These are phyloP conservation scores for Hyperoplus lanceolatus DNA, from an alignment of 2,797 vertebrate genomes.

Conservation along the genomic window DNA sequence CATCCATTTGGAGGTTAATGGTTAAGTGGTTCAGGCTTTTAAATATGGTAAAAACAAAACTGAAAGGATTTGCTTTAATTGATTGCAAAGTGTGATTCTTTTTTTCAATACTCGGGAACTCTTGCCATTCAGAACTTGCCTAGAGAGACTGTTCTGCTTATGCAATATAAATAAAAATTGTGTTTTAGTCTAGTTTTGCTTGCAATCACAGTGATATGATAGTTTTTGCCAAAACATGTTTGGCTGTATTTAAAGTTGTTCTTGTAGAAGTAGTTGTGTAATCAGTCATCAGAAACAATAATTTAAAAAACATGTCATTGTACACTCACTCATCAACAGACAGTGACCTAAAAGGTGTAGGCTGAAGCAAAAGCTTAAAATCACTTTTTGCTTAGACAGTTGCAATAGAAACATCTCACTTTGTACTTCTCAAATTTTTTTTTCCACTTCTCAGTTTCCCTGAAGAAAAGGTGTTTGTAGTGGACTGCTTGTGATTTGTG, in stretches of 20 bases:
- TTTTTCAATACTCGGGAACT: slow-evolving; percentile 67
- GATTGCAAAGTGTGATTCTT: slow-evolving; percentile 83
- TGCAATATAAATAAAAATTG: slow-evolving; percentile 61
- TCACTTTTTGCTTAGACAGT: slow-evolving; percentile 26
- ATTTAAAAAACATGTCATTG: too few species aligned
- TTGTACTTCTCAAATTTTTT: slow-evolving; percentile 4
- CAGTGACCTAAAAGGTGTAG: too few species aligned
- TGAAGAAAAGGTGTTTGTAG: slow-evolving; percentile 24
- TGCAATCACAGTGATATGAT: slow-evolving; percentile 53
- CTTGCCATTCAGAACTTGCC: slow-evolving; percentile 69
- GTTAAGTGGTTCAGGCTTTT: slow-evolving; percentile 89
- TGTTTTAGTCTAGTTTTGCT: slow-evolving; percentile 55
- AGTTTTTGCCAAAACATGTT: slow-evolving; percentile 65
- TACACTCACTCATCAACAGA: too few species aligned
- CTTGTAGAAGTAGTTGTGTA: slow-evolving; percentile 40
- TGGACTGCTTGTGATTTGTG: slow-evolving; percentile 65
- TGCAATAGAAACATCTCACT: slow-evolving; percentile 15
- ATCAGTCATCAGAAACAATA: too few species aligned
- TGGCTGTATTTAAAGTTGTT: slow-evolving; percentile 58
- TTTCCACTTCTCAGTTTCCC: slow-evolving; percentile 34
- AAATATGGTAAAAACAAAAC: slow-evolving; percentile 83
- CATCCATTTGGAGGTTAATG: slow-evolving; percentile 90
- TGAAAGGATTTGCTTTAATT: slow-evolving; percentile 88
- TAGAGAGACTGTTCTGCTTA: slow-evolving; percentile 56
- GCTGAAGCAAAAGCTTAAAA: slow-evolving; percentile 14